Conservation (phyloP, 2,888 invertebrate genomes). For the Drosophila neutralis region DNA sequence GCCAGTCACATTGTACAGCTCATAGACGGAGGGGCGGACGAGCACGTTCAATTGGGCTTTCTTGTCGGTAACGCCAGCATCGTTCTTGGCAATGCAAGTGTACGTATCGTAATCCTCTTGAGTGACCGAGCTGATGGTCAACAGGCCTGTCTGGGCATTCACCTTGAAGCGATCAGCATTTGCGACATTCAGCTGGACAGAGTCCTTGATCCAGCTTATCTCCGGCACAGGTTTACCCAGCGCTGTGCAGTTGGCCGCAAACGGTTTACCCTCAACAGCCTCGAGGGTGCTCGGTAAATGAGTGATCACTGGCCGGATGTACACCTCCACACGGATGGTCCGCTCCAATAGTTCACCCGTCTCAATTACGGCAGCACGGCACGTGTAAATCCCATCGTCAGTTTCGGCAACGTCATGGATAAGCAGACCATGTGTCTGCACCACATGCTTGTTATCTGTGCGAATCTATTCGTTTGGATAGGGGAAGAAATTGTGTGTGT, state of each 20-base stretch:
- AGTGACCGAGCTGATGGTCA: slow-evolving; percentile 90
- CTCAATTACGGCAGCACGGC: slow-evolving; percentile 92
- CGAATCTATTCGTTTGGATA: slow-evolving; percentile 85
- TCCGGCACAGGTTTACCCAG: slow-evolving; percentile 93
- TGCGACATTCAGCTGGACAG: slow-evolving; percentile 90
- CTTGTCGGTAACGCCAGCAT: slow-evolving; percentile 90
- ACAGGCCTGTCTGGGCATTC: slow-evolving; percentile 89
- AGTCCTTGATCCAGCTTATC: slow-evolving; percentile 92
- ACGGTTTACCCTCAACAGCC: slow-evolving; percentile 92
- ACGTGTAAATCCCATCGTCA: slow-evolving; percentile 94
- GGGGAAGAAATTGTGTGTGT: not conserved
- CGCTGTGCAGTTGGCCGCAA: slow-evolving; percentile 91
- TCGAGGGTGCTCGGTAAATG: slow-evolving; percentile 87
- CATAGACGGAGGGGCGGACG: slow-evolving; percentile 92
- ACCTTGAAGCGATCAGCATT: slow-evolving; percentile 88
- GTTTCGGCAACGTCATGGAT: slow-evolving; percentile 91
- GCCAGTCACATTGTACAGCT: slow-evolving; percentile 90
- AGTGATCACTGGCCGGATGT: slow-evolving; percentile 90
- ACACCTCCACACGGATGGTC: slow-evolving; percentile 92
- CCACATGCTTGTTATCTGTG: slow-evolving; percentile 90
- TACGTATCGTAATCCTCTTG: slow-evolving; percentile 92
- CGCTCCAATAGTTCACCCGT: slow-evolving; percentile 92
- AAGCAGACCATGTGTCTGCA: slow-evolving; percentile 90
- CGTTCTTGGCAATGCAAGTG: slow-evolving; percentile 92
- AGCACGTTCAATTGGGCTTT: slow-evolving; percentile 90